phyloP scores from a whole-genome alignment of 2,797 vertebrate species.

The Scolopax rusticola region DNA sequence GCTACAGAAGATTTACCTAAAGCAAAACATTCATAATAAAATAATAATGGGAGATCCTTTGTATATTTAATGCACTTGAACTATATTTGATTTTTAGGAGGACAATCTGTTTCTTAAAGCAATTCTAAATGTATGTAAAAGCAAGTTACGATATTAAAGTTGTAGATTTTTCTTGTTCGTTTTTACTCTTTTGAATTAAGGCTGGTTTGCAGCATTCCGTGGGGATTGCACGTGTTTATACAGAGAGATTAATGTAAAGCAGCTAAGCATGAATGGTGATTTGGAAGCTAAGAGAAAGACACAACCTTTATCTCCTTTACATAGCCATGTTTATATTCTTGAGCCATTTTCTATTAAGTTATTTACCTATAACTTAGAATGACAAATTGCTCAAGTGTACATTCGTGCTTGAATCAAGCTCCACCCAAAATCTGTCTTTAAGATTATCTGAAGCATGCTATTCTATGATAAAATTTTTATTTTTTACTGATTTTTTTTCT shows the following conservation, averaged over 20 bases:
- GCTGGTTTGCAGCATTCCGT: neutral
- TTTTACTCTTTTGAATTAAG: neutral
- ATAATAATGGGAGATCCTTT: neutral
- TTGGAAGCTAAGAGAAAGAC: neutral
- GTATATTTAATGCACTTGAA: neutral
- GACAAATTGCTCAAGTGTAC: neutral
- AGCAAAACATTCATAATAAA: neutral
- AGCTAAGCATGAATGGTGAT: neutral
- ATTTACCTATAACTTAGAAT: neutral
- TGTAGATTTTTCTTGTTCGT: neutral
- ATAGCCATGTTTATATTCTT: neutral
- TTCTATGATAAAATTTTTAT: neutral
- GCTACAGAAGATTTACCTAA: neutral
- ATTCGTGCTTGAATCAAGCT: neutral
- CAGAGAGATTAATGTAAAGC: neutral
- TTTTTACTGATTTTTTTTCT: neutral
- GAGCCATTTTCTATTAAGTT: neutral
- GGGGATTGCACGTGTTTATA: neutral
- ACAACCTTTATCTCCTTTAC: neutral
- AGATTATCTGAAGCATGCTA: neutral
- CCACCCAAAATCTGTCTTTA: neutral
- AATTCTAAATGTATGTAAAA: neutral
- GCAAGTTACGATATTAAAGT: neutral
- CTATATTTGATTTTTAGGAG: neutral
- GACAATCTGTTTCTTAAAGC: neutral